Percentiles rank a stretch among this genome's conserved stretches.
Evolutionary conservation across 2,797 vertebrate species (phyloP).

Genomic region (Muscicapa striata): DNA sequence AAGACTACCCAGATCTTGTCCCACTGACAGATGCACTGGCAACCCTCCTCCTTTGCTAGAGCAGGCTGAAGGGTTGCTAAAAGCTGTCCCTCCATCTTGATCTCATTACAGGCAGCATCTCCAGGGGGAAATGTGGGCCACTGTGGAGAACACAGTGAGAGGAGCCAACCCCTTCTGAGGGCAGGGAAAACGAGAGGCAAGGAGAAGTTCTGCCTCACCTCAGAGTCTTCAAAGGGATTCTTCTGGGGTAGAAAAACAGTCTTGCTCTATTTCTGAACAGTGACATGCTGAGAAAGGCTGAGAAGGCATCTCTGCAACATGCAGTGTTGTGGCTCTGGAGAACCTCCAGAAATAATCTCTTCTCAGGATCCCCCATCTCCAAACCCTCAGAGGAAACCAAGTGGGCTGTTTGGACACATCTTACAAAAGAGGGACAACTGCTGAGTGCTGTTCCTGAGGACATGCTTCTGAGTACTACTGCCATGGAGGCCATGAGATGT

Average conservation of each 20-base stretch:
- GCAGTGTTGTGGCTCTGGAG: background rate
- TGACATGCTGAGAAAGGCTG: background rate
- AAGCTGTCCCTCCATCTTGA: constrained; percentile 15
- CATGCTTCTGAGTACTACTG: background rate
- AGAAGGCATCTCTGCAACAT: background rate
- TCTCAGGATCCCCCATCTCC: background rate
- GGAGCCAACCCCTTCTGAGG: background rate
- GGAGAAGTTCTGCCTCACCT: background rate
- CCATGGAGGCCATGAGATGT: background rate
- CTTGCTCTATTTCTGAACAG: background rate
- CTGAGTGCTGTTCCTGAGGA: background rate
- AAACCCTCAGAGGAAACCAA: background rate
- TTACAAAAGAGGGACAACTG: background rate
- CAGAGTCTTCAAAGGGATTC: background rate
- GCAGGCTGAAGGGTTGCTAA: background rate
- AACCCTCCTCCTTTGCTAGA: background rate
- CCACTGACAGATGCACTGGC: background rate
- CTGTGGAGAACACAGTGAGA: background rate
- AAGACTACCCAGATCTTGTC: background rate
- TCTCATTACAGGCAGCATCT: constrained; percentile 4
- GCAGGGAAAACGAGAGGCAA: background rate
- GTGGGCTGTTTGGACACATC: background rate
- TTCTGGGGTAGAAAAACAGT: background rate
- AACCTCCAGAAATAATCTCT: background rate
- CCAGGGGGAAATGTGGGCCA: background rate